These are phyloP conservation scores for Perdita meconis DNA, from an alignment of 2,888 invertebrate species.

Conservation along the genomic window DNA sequence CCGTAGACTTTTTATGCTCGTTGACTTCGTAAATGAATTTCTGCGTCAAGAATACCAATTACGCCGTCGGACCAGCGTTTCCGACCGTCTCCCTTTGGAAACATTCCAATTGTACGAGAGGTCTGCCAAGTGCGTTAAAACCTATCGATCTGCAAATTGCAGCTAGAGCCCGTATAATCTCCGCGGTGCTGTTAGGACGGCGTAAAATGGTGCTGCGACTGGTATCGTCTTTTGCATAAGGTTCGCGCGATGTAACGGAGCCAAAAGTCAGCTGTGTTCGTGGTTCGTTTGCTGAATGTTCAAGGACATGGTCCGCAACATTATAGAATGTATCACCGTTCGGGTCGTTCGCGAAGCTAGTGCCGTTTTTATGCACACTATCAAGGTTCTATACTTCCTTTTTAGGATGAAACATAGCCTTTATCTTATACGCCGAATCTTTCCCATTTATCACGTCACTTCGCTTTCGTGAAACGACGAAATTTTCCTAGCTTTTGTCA, in stretches of 20 bases:
- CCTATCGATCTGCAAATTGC: conserved; percentile 72
- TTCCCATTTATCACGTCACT: too few relatives aligned
- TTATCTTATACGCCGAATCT: too few relatives aligned
- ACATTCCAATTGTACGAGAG: conserved; percentile 62
- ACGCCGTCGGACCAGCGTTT: conserved; percentile 55
- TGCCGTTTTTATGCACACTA: too few relatives aligned
- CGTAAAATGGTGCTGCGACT: conserved; percentile 44
- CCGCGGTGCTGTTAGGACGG: conserved; percentile 42
- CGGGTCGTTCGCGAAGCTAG: too few relatives aligned
- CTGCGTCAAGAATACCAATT: conserved; percentile 69
- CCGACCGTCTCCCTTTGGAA: conserved; percentile 61
- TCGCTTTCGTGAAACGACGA: too few relatives aligned
- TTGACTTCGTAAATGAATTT: conserved; percentile 66
- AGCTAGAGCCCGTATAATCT: conserved; percentile 65
- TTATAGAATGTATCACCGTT: background rate
- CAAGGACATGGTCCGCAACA: background rate
- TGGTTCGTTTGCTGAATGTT: background rate
- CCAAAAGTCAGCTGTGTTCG: background rate
- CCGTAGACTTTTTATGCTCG: conserved; percentile 47
- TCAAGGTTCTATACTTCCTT: too few relatives aligned
- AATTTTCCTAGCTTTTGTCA: too few relatives aligned
- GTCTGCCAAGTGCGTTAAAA: conserved; percentile 72
- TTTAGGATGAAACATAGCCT: too few relatives aligned
- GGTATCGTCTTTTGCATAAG: conserved; percentile 41
- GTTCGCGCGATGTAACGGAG: conserved; percentile 42